Base-by-base conservation (phyloP, 1,140 invertebrate genomes). In the Drosophila rhopaloa region DNA sequence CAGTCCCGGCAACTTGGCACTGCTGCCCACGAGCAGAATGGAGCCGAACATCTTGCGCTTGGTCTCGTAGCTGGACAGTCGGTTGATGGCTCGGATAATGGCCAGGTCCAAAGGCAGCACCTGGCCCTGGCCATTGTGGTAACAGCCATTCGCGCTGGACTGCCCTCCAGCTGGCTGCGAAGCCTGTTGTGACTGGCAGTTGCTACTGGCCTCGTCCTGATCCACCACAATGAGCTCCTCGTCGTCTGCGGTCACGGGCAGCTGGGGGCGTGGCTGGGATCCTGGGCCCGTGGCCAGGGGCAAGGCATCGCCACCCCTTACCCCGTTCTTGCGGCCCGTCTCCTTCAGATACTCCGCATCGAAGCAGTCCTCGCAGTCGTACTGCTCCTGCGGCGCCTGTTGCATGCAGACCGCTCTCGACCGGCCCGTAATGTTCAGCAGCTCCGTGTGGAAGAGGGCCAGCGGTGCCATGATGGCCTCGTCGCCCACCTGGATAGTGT, bases 41-140 rank as follows among this genome's bases (percentile, higher is more conserved):
- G 96, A 97, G 57, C 96, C 97, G 84, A 98, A 98, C 97, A 99
- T 98, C 93, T 98, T 97, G 19, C 97, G 94, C 93, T 98, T 98
- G 40, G 98, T 93, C 76, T 99, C 98, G 68, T 98, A 98, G 27
- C 94, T 96, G 5, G 95, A 93, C 97, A 98, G 84, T 96, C 96
- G 95, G 78, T 98, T 97, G 68, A 99, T 98, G 83, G 97, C 97
- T 89, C 97, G 96, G 13, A 98, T 93, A 72, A 99, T 96, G 2
- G 97, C 97, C 84, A 97, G 96, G 93, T 99, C 98, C 24, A 99
- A 91, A 4, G 97, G 96, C 59, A 98, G 93, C 7, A 98, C 94
- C 90, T 97, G 96, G 16, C 96, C 96, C 1, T 95, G 95, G 7
- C 94, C 94, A 51, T 96, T 94, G 9, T 95, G 92, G 56, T 95